A percentile compares a stretch with the other conserved stretches of the same genome.
Evolutionary conservation across 2,888 invertebrate genomes (phyloP).

Genomic region (Eupithecia abbreviata): DNA sequence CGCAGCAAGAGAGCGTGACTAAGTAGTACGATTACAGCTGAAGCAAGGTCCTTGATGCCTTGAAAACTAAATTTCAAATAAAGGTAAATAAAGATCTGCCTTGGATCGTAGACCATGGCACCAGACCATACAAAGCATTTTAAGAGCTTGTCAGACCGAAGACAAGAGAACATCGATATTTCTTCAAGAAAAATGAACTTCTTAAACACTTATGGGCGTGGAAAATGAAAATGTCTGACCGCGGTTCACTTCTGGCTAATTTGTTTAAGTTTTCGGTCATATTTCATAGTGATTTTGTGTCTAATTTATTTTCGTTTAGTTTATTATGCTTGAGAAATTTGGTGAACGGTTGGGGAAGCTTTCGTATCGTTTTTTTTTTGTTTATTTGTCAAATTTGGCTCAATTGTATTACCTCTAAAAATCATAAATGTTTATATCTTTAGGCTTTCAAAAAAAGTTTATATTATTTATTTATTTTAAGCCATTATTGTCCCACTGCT

Average conservation of each 20-base stretch:
- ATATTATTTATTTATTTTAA: too few relatives aligned
- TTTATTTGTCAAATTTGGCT: neutral
- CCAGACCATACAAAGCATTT: slow-evolving; percentile 29
- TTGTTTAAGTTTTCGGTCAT: slow-evolving; percentile 12
- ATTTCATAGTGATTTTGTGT: slow-evolving; percentile 8
- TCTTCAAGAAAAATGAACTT: slow-evolving; percentile 49
- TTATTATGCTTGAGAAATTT: neutral
- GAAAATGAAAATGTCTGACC: slow-evolving; percentile 31
- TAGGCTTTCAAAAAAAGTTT: neutral
- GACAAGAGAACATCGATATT: slow-evolving; percentile 69
- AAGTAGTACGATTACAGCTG: neutral
- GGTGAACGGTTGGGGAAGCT: neutral
- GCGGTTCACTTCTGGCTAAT: slow-evolving; percentile 13
- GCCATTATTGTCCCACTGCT: too few relatives aligned
- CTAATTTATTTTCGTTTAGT: neutral
- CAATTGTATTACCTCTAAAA: neutral
- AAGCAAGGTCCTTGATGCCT: too few relatives aligned
- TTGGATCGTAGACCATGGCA: neutral
- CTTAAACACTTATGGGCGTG: slow-evolving; percentile 25
- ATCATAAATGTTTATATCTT: neutral
- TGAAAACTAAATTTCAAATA: too few relatives aligned
- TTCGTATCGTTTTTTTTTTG: neutral
- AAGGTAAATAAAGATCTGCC: neutral
- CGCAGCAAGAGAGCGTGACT: neutral
- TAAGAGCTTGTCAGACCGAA: slow-evolving; percentile 71